A percentile compares a stretch with the other conserved stretches of the same genome.
phyloP scores from a whole-genome alignment of 2,888 invertebrate genomes.

The Epinotia ramella region DNA sequence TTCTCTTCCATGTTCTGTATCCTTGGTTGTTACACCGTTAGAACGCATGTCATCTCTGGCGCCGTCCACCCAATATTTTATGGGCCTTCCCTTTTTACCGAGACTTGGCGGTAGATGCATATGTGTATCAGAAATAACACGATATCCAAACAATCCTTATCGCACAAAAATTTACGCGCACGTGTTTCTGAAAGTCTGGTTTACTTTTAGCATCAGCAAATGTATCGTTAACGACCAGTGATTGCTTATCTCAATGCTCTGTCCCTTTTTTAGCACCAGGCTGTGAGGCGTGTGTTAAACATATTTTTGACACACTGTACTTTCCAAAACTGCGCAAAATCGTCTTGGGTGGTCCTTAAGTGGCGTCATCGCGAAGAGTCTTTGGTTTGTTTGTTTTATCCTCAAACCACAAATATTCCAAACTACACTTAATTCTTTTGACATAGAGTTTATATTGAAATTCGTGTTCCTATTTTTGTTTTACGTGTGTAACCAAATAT shows the following conservation, averaged over 20 bases:
- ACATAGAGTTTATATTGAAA: constrained; percentile 48
- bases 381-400: constrained; percentile 69
- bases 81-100: too few species aligned
- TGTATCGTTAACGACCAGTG: constrained; percentile 36
- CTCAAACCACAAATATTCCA: constrained; percentile 49
- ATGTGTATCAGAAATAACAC: background rate
- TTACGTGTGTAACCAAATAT: constrained; percentile 72
- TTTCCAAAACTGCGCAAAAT: constrained; percentile 64
- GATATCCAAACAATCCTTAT: constrained; percentile 12
- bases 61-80: too few species aligned
- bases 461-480: constrained; percentile 51
- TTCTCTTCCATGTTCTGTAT: too few species aligned
- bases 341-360: constrained; percentile 81
- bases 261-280: constrained; percentile 42
- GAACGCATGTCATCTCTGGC: too few species aligned
- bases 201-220: constrained; percentile 40
- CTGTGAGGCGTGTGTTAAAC: constrained; percentile 44
- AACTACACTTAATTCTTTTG: background rate
- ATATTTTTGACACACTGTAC: constrained; percentile 46
- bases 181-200: constrained; percentile 28
- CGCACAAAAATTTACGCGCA: constrained; percentile 6
- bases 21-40: too few species aligned
- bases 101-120: too few species aligned
- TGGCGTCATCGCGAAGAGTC: constrained; percentile 77
- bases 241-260: constrained; percentile 37